Evolutionary conservation across 2,888 invertebrate species (phyloP).

Genomic region (Synergus japonicus): DNA sequence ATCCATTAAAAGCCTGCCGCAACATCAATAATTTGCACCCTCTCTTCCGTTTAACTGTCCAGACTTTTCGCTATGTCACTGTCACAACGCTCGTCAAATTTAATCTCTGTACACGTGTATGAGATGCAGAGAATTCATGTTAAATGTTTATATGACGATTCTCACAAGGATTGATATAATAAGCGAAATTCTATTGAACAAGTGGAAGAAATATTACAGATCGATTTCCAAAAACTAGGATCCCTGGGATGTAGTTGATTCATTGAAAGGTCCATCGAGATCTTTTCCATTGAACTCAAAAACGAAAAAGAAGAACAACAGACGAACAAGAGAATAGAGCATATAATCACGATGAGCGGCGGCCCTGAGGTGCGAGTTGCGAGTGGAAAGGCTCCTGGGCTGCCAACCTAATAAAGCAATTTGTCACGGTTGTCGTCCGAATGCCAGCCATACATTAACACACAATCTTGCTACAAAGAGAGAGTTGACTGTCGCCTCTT

Average conservation of each 20-base stretch:
- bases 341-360: slow-evolving; percentile 70
- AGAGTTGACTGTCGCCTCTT: slow-evolving; percentile 57
- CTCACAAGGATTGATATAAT: too few species aligned
- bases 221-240: not conserved
- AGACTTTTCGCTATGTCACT: slow-evolving; percentile 41
- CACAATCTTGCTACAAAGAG: slow-evolving; percentile 71
- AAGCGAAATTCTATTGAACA: too few species aligned
- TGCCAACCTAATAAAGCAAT: slow-evolving; percentile 77
- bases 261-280: not conserved
- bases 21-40: slow-evolving; percentile 67
- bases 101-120: too few species aligned
- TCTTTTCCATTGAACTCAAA: not conserved
- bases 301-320: slow-evolving; percentile 54
- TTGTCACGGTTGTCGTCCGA: slow-evolving; percentile 77
- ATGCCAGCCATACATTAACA: slow-evolving; percentile 77
- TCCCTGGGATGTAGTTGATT: not conserved
- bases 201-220: too few species aligned
- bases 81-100: slow-evolving; percentile 11
- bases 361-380: slow-evolving; percentile 64
- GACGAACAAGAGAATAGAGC: slow-evolving; percentile 63
- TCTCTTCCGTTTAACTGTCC: slow-evolving; percentile 51
- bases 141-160: too few species aligned
- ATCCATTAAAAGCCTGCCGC: slow-evolving; percentile 65
- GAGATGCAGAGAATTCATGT: too few species aligned
- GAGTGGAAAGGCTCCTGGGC: slow-evolving; percentile 74